These are phyloP conservation scores for Miichthys miiuy DNA, from an alignment of 2,797 vertebrate genomes.

Conservation along the genomic window DNA sequence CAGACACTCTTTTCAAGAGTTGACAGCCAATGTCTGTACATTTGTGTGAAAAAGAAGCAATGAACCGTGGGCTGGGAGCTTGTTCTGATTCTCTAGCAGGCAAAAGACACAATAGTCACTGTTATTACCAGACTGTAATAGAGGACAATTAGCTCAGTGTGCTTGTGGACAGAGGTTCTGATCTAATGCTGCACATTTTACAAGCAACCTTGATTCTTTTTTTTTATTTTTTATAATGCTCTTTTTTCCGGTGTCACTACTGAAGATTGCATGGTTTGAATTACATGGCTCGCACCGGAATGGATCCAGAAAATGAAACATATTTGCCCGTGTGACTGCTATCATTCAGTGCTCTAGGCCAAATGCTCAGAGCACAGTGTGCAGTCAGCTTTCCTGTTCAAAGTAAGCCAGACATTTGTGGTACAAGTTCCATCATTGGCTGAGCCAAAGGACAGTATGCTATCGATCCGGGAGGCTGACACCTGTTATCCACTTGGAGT, in stretches of 20 bases:
- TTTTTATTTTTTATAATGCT: too few relatives aligned
- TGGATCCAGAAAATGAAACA: conserved; percentile 58
- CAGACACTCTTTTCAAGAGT: conserved; percentile 72
- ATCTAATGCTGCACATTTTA: conserved; percentile 36
- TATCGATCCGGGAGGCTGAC: conserved; percentile 57
- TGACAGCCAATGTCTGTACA: conserved; percentile 75
- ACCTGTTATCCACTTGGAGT: conserved; percentile 57
- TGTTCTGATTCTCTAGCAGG: conserved; percentile 36
- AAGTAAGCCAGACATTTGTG: conserved; percentile 34
- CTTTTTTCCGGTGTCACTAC: background rate
- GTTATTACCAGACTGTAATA: conserved; percentile 42
- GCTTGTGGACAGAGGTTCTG: conserved; percentile 38
- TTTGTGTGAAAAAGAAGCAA: conserved; percentile 52
- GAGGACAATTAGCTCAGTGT: conserved; percentile 56
- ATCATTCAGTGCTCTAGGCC: conserved; percentile 22
- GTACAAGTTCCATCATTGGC: conserved; percentile 24
- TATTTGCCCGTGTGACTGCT: conserved; percentile 40
- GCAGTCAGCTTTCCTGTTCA: background rate
- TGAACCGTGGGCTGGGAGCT: conserved; percentile 26
- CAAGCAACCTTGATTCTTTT: conserved; percentile 10
- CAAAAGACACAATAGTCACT: conserved; percentile 53
- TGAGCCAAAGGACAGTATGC: conserved; percentile 48
- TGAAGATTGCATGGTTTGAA: conserved; percentile 50
- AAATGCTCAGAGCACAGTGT: conserved; percentile 28
- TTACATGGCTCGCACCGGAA: conserved; percentile 33